Percentiles rank a stretch among this genome's conserved stretches.
These are phyloP conservation scores for Pseudorasbora parva DNA, from an alignment of 2,113 vertebrate species.

Conservation along the genomic window DNA sequence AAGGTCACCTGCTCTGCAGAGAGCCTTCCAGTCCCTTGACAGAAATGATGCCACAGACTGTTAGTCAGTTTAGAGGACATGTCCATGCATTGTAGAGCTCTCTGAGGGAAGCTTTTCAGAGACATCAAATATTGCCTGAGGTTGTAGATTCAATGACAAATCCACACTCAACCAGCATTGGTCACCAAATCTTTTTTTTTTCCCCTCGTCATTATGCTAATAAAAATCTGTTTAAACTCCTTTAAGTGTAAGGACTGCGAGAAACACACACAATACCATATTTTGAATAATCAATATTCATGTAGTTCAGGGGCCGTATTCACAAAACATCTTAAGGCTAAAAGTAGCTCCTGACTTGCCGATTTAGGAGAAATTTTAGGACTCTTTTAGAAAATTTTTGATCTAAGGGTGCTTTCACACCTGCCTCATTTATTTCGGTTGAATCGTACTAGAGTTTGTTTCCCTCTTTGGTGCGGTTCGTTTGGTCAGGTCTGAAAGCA, in stretches of 20 bases:
- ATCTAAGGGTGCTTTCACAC: no score
- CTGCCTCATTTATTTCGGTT: no score
- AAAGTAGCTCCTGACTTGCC: no score
- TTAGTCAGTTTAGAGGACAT: conserved; percentile 27
- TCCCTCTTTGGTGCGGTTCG: no score
- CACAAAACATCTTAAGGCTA: no score
- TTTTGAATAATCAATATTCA: neutral
- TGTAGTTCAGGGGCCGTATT: no score
- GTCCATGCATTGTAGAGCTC: neutral
- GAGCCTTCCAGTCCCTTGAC: neutral
- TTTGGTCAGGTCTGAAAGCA: no score
- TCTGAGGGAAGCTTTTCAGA: neutral
- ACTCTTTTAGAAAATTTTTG: no score
- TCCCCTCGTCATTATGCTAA: neutral
- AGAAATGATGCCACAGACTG: conserved; percentile 1
- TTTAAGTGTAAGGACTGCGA: neutral
- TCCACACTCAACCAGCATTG: neutral
- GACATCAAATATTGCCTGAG: neutral
- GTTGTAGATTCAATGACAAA: conserved; percentile 23
- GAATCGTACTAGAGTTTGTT: no score
- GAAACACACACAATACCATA: neutral
- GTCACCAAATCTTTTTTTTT: neutral
- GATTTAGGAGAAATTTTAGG: no score
- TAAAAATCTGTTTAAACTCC: neutral
- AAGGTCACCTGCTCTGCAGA: conserved; percentile 41